Percentiles rank a stretch among this genome's conserved stretches.
These are phyloP conservation scores for Blastobasis adustella DNA, from an alignment of 2,888 invertebrate genomes.

Conservation along the genomic window DNA sequence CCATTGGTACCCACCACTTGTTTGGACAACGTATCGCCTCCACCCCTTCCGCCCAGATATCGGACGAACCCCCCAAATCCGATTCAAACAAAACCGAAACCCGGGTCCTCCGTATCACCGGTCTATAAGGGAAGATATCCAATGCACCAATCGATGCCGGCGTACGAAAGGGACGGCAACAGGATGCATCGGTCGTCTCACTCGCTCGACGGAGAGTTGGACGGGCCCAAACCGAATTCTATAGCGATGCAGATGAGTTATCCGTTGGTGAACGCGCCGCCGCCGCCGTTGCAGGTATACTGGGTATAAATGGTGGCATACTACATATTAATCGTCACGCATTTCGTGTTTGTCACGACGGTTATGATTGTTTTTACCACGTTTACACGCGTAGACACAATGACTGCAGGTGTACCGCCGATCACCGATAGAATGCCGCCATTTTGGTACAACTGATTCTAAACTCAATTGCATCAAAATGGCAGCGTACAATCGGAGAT, in stretches of 20 bases:
- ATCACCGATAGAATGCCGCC: no score
- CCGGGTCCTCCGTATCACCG: conserved; percentile 24
- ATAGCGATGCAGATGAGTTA: conserved; percentile 79
- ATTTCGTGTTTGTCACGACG: no score
- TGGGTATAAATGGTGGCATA: no score
- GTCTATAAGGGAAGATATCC: conserved; percentile 25
- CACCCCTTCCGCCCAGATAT: conserved; percentile 47
- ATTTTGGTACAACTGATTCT: no score
- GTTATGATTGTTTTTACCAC: no score
- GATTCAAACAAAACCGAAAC: conserved; percentile 36
- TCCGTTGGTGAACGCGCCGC: conserved; percentile 75
- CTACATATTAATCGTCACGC: no score
- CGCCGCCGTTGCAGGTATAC: conserved; percentile 60
- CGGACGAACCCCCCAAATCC: conserved; percentile 29
- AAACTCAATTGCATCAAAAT: no score
- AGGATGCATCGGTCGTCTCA: conserved; percentile 50
- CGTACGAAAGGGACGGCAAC: conserved; percentile 30
- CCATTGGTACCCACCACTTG: conserved; percentile 61
- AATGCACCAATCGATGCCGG: conserved; percentile 53
- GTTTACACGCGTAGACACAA: no score
- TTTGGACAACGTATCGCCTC: conserved; percentile 54
- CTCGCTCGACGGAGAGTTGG: conserved; percentile 55
- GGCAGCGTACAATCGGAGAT: no score
- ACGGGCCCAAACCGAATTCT: conserved; percentile 72
- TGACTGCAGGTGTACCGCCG: no score